phyloP scores from a whole-genome alignment of 1,140 invertebrate species.

The Cydia splendana region DNA sequence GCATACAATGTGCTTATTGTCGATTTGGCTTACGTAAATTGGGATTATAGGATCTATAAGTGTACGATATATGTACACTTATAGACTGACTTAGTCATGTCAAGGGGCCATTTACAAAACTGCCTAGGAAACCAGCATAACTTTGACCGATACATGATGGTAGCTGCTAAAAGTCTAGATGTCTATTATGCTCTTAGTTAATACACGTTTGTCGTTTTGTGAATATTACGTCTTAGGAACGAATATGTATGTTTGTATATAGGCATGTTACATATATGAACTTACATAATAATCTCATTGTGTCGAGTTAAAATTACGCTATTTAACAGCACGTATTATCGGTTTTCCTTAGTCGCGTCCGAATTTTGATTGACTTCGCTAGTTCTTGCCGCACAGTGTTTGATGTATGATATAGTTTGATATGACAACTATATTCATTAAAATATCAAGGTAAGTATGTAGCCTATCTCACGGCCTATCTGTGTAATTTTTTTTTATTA shows the following conservation, averaged over 20 bases:
- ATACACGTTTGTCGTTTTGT: neutral
- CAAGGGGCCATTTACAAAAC: neutral
- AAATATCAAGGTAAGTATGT: neutral
- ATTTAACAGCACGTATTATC: neutral
- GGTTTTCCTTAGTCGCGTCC: neutral
- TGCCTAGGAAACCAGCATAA: too few relatives aligned
- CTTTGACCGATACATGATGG: too few relatives aligned
- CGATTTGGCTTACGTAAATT: neutral
- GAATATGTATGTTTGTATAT: neutral
- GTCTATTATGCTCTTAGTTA: too few relatives aligned
- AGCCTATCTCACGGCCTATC: too few relatives aligned
- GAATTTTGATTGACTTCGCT: neutral
- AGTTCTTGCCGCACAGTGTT: neutral
- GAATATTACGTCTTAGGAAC: neutral
- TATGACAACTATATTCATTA: neutral
- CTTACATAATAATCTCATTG: slow-evolving; percentile 3
- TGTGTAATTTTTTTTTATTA: too few relatives aligned
- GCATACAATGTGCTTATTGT: slow-evolving; percentile 7
- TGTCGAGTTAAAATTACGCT: neutral
- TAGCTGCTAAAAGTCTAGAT: too few relatives aligned
- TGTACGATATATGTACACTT: neutral
- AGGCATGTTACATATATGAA: neutral
- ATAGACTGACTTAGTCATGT: neutral
- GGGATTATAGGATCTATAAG: neutral
- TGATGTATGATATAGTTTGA: neutral